Conservation (phyloP, 2,113 vertebrate genomes). For the Zosterops borbonicus region DNA sequence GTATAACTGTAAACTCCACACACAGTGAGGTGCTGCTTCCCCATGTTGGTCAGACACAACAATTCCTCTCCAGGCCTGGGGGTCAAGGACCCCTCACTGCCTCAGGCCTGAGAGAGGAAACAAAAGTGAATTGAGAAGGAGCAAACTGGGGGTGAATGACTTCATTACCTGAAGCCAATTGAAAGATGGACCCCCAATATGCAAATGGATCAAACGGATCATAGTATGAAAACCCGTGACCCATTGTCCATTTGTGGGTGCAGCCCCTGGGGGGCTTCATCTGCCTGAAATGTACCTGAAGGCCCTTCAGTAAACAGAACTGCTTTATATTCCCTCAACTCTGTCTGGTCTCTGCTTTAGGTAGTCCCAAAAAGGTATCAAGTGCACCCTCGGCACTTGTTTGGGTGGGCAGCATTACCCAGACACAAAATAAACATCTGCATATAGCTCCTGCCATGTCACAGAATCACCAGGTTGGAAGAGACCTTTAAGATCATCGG, state of each 20-base stretch:
- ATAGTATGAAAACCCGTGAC: fast-evolving
- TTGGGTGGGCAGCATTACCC: no score
- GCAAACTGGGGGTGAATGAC: fast-evolving
- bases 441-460: background rate
- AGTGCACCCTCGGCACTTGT: no score
- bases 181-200: background rate
- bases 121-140: background rate
- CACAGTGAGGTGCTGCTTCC: background rate
- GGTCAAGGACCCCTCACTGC: background rate
- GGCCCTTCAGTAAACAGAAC: background rate
- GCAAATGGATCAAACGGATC: background rate
- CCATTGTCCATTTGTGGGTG: fast-evolving
- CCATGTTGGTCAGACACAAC: background rate
- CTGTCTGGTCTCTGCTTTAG: no score
- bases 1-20: fast-evolving
- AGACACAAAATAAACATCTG: no score
- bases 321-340: no score
- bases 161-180: background rate
- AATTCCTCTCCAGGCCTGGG: background rate
- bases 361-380: no score
- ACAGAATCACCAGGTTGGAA: background rate
- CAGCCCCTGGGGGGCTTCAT: fast-evolving
- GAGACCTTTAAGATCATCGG: background rate
- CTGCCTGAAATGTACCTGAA: background rate
- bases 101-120: fast-evolving